Evolutionary conservation across 2,113 vertebrate genomes (phyloP), one percentile per base, ranked within the genome.

Genomic region (Catharus minimus): DNA sequence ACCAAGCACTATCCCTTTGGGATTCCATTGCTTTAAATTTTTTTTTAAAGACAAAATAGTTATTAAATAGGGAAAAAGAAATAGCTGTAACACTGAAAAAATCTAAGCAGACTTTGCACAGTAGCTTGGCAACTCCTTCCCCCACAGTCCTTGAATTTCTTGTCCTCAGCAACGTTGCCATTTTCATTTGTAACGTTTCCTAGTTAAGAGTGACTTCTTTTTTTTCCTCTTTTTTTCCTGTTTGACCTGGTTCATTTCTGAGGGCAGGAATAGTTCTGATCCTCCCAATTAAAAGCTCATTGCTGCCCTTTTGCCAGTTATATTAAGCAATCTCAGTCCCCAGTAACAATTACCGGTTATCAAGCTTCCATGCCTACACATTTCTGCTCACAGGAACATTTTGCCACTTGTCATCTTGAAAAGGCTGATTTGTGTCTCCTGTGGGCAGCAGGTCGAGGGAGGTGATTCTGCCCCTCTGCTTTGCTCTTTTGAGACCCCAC

Each of bases 121-220:
- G 88, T 69, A 79, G 30, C 85, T 86, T 86, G 79, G 90, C 82
- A 88, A 65, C 86, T 88, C 44, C 89, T 71, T 83, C 72, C 90
- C 65, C 68, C 76, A 18, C 64, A 80, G 49, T 33, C 44, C 68
- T 67, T 13, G 2, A 67, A 88, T 79, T 82, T 82, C 57, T 93
- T 81, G 65, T 30, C 36, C 58, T 80, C 64, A 66, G 67, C 79
- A 69, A 30, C 1, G 1, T 18, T 88, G 76, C 57, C 75, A 50
- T 91, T 93, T 93, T 72, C 26, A 28, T 53, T 56, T 82, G 23
- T 83, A 32, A 87, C 17, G 18, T 82, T 69, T 76, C 68, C 12
- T 53, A 32, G 20, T 33, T 78, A 57, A 61, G 5, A 84, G n/a
- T 49, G 6, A 46, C 9, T 60, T 46, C 4, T 43, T 52, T 67